Percentiles rank a stretch among this genome's conserved stretches.
Evolutionary conservation across 1,140 invertebrate species (phyloP).

Genomic region (Carposina sasakii): DNA sequence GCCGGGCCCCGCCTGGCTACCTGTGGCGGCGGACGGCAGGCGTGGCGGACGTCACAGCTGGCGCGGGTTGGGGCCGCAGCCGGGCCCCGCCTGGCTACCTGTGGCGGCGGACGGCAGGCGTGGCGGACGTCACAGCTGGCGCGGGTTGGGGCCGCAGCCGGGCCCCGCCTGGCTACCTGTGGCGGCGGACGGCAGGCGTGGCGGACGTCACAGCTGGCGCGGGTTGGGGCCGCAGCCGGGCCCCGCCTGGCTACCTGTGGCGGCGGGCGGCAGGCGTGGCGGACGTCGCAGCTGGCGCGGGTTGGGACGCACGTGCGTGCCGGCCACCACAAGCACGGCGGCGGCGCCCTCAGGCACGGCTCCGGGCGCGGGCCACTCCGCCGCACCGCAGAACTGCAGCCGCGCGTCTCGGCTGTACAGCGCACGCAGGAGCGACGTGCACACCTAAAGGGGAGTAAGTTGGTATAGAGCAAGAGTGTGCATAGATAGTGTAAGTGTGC

Average conservation of each 20-base stretch:
- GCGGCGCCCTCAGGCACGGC: conserved; percentile 27
- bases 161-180: conserved; percentile 21
- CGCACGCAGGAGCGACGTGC: conserved; percentile 83
- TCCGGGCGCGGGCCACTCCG: conserved; percentile 37
- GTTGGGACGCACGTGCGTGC: conserved; percentile 18
- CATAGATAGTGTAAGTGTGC: too few relatives aligned
- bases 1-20: too few relatives aligned
- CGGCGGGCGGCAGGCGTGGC: conserved; percentile 1
- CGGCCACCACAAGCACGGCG: conserved; percentile 29
- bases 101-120: too few relatives aligned
- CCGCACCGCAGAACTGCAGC: conserved; percentile 47
- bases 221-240: conserved; percentile 30
- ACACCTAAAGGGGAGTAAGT: conserved; percentile 71
- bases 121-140: conserved; percentile 24
- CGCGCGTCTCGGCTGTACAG: conserved; percentile 86
- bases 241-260: conserved; percentile 19
- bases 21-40: too few relatives aligned
- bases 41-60: too few relatives aligned
- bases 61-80: too few relatives aligned
- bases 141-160: too few relatives aligned
- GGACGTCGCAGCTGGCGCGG: conserved; percentile 15
- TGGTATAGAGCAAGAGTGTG: too few relatives aligned
- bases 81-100: too few relatives aligned
- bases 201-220: conserved; percentile 23
- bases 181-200: conserved; percentile 21